phyloP scores from a whole-genome alignment of 2,113 vertebrate species.

The Plotosus lineatus region DNA sequence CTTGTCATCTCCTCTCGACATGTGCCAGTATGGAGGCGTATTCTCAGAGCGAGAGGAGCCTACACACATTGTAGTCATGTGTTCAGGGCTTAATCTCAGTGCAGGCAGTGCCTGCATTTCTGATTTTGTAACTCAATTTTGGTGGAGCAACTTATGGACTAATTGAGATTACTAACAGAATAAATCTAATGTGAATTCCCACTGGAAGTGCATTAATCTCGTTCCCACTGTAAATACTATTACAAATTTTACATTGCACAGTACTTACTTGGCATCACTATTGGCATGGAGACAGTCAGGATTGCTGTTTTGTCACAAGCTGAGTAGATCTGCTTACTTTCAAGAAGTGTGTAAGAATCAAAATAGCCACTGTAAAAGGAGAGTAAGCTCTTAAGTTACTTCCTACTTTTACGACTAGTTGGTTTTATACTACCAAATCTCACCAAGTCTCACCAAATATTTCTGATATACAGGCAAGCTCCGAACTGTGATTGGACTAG shows the following conservation, averaged over 20 bases:
- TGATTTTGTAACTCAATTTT: background rate
- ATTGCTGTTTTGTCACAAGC: slow-evolving; percentile 2
- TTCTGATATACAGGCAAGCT: background rate
- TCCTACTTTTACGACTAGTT: slow-evolving; percentile 1
- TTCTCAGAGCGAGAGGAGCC: slow-evolving; percentile 3
- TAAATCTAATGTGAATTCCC: background rate
- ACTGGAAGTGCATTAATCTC: too few relatives aligned
- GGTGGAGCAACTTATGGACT: background rate
- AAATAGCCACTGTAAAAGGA: background rate
- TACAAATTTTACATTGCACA: background rate
- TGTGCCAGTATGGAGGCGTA: slow-evolving; percentile 24
- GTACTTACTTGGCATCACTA: background rate
- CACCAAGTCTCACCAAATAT: background rate
- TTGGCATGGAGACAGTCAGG: background rate
- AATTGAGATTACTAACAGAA: slow-evolving; percentile 7
- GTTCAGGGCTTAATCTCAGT: background rate
- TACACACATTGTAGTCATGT: slow-evolving; percentile 13
- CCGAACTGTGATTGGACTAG: background rate
- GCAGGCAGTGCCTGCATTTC: slow-evolving; percentile 5
- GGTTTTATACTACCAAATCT: background rate
- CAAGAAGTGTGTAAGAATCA: background rate
- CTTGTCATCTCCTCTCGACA: slow-evolving; percentile 2
- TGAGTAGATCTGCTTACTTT: background rate
- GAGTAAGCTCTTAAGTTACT: background rate
- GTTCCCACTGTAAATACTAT: background rate